Evolutionary conservation across 2,797 vertebrate genomes (phyloP).

Genomic region (Hoplostethus atlanticus): DNA sequence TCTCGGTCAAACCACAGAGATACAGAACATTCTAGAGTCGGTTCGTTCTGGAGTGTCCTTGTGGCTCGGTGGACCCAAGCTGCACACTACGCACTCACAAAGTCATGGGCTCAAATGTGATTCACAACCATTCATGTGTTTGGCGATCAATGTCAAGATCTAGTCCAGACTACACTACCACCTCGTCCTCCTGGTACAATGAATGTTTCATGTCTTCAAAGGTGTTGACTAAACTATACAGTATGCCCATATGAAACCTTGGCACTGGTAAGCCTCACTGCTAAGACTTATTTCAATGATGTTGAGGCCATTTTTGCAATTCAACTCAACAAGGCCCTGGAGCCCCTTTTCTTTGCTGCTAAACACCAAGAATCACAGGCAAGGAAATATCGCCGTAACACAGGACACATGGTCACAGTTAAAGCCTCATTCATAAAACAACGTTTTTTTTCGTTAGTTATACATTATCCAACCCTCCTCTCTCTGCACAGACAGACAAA

Average conservation of each 20-base stretch:
- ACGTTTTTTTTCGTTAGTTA: slow-evolving; percentile 11
- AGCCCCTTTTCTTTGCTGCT: neutral
- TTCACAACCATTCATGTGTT: neutral
- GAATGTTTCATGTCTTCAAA: slow-evolving; percentile 6
- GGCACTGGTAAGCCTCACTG: neutral
- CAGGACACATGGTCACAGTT: slow-evolving; percentile 59
- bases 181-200: slow-evolving; percentile 25
- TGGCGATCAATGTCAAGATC: slow-evolving; percentile 28
- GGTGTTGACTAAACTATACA: slow-evolving; percentile 25
- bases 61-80: neutral
- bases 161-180: slow-evolving; percentile 9
- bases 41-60: slow-evolving; percentile 14
- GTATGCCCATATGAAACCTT: slow-evolving; percentile 1
- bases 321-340: slow-evolving; percentile 13
- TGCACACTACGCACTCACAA: neutral
- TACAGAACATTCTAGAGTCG: slow-evolving; percentile 6
- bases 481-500: slow-evolving; percentile 28
- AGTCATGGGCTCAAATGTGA: slow-evolving; percentile 15
- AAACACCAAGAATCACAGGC: slow-evolving; percentile 18
- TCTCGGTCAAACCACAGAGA: slow-evolving; percentile 10
- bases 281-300: slow-evolving; percentile 19
- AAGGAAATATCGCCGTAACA: slow-evolving; percentile 31
- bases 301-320: slow-evolving; percentile 13
- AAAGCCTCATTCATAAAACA: slow-evolving; percentile 62
- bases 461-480: slow-evolving; percentile 15